Evolutionary conservation across 2,113 vertebrate genomes (phyloP), one percentile per base, ranked within the genome.

Genomic region (Camelus dromedarius): DNA sequence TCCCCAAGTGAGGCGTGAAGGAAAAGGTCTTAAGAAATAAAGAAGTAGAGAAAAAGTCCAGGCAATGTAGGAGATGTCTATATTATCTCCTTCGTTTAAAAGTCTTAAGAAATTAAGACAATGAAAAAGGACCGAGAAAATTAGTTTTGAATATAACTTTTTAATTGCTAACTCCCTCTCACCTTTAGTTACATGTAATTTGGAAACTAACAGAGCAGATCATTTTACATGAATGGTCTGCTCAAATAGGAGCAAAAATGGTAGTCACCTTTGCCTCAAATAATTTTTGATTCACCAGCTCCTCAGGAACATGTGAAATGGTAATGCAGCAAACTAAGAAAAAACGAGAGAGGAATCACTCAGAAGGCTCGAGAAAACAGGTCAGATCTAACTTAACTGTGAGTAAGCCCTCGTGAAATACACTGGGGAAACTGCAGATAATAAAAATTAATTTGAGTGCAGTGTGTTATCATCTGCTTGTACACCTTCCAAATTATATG

Each of bases 121-220:
- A 66, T 79, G 46, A 50, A 79, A 79, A 93, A 83, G 24, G n/a
- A 84, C 22, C 69, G 92, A 77, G 52, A 69, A 93, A 35, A n/a
- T n/a, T 73, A 69, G 5, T 83, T 81, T 79, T 80, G 54, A 73
- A 62, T 73, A 62, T 58, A 58, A 86, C 35, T 38, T 77, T 87
- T 81, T 38, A 64, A 60, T 48, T 64, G 38, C 46, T 30, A 91
- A 42, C 3, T 32, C 69, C 19, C 19, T 2, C 24, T 9, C 14
- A 69, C 38, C 3, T 62, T 95, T 77, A 80, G 8, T 30, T 81
- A 46, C 35, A 62, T 13, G 14, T 48, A 76, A 66, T 92, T 88
- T 60, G 19, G 72, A 93, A 84, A 48, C 30, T 9, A 58, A 28
- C 30, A 54, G 24, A 48, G n/a, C 84, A n/a, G 46, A 42, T 75